Base-by-base conservation (phyloP, 2,888 invertebrate species). In the Aphodius granarius region DNA sequence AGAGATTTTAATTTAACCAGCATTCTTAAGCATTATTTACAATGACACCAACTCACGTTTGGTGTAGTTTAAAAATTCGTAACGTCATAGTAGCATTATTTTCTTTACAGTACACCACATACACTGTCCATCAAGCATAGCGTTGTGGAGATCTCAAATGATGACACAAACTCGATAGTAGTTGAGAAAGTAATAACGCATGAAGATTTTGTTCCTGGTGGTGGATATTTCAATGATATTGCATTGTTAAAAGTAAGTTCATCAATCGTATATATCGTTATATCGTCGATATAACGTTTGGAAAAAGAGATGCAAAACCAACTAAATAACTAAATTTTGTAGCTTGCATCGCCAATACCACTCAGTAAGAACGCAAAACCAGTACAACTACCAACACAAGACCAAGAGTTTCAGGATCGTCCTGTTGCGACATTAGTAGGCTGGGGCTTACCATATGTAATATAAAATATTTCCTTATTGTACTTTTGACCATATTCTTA, bases 371-470 rank as follows among this genome's bases (percentile, higher is more conserved):
- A 21, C 43, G 75, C 72, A 3, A 20, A 23, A 16, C 71, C 71
- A 43, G 68, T 73, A 21, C 18, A 13, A n/a, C 21, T 77, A n/a
- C 77, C 77, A 66, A 9, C 17, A 62, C 72, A 63, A 66, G 18
- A 18, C 16, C 63, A 18, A 15, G 15, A 63, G n/a, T 76, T 73
- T 21, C 71, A 70, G n/a, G 77, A 71, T 63, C 43, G 73, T 18
- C 16, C 68, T 20, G 63, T 43, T 71, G 76, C 75, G 5, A 70
- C 75, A 43, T 64, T 78, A 3, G 75, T 75, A 15, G 78, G 78
- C 5, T 78, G 78, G 78, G 78, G 78, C 21, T 73, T 19, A 13
- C 72, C 74, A 63, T 78, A 77, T 43, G 79, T 79, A 77, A 76
- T 1, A 77, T 74, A 6, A 68, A 68, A 2, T n/a, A n/a, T n/a